A percentile compares a stretch with the other conserved stretches of the same genome.
These are phyloP conservation scores for Ancistrus triradiatus DNA, from an alignment of 2,113 vertebrate species.

Conservation along the genomic window DNA sequence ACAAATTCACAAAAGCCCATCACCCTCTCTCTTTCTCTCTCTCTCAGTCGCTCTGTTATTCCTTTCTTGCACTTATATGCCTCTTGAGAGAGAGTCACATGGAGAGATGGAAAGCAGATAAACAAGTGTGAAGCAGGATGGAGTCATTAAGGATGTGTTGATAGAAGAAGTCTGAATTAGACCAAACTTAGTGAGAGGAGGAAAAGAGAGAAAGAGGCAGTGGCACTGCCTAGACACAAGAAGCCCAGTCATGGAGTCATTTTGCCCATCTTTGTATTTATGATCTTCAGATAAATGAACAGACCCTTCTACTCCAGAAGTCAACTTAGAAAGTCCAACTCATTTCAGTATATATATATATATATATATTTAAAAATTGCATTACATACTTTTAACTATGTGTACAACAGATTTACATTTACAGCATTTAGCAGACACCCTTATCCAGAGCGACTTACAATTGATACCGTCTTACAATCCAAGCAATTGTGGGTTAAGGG, in stretches of 20 bases:
- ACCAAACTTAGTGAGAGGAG: constrained; percentile 11
- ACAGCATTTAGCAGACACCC: too few relatives aligned
- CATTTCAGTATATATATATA: background rate
- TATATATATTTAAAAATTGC: too few relatives aligned
- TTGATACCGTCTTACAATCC: too few relatives aligned
- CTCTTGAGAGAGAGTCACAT: constrained; percentile 22
- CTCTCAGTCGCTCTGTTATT: constrained; percentile 32
- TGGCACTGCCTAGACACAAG: constrained; percentile 17
- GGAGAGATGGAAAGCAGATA: constrained; percentile 45
- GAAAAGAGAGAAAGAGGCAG: background rate
- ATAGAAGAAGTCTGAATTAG: constrained; percentile 46
- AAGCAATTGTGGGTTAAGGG: too few relatives aligned
- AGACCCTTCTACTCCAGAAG: too few relatives aligned
- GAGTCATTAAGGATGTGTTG: constrained; percentile 51
- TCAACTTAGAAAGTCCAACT: too few relatives aligned
- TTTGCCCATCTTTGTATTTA: constrained; percentile 18
- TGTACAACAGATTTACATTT: too few relatives aligned
- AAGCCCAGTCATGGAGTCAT: constrained; percentile 26
- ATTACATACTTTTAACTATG: too few relatives aligned
- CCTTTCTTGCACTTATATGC: constrained; percentile 20
- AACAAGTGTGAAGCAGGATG: constrained; percentile 30
- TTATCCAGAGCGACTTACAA: too few relatives aligned
- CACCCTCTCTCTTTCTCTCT: background rate
- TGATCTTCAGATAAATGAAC: constrained; percentile 5
- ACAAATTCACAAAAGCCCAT: constrained; percentile 10